Base-by-base conservation (phyloP, 2,888 invertebrate genomes). In the Callyntrura guangdongensis region DNA sequence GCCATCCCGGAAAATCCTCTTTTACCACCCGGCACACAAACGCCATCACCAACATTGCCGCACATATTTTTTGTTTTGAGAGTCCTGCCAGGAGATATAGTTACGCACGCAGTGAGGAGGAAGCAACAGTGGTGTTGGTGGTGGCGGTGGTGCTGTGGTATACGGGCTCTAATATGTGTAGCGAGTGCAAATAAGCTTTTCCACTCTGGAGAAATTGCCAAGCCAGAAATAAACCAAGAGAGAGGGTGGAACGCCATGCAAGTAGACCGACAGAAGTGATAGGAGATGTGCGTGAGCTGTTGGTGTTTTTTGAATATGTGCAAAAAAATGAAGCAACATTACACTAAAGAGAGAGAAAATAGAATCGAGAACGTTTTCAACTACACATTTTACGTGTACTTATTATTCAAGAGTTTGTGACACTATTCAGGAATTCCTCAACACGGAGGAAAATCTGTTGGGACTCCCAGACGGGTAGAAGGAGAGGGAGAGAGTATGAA, bases 371-470 rank as follows among this genome's bases (percentile, higher is more conserved):
- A 45, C 22, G 25, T 12, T 77, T 25, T 8, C 6, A 47, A 59
- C 69, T 49, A 86, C 25, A 64, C 69, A 67, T 56, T 79, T 9
- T n/a, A 61, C 27, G 49, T 77, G 14, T 59, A n/a, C 79, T 79
- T 82, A 61, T 72, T 88, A 82, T 82, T 88, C 88, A 82, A 49
- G 72, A 69, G 82, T 74, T 67, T 77, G 87, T 87, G 88, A 88
- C 88, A 88, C 77, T n/a, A 82, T 69, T 64, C 36, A 82, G 82
- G 82, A 88, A 88, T 88, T 88, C 72, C 88, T 88, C 82, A 88
- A 88, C 45, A 88, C 20, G 64, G 56, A 59, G 61, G 25, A 59
- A 81, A 59, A 82, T 82, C 81, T 88, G 86, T 64, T 47, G 86
- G 79, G 74, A 86, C 84, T 84, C 14, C 22, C 47, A 74, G 20